A percentile compares a stretch with the other conserved stretches of the same genome.
Evolutionary conservation across 1,140 invertebrate species (phyloP).

Genomic region (Drosophila chauvacae): DNA sequence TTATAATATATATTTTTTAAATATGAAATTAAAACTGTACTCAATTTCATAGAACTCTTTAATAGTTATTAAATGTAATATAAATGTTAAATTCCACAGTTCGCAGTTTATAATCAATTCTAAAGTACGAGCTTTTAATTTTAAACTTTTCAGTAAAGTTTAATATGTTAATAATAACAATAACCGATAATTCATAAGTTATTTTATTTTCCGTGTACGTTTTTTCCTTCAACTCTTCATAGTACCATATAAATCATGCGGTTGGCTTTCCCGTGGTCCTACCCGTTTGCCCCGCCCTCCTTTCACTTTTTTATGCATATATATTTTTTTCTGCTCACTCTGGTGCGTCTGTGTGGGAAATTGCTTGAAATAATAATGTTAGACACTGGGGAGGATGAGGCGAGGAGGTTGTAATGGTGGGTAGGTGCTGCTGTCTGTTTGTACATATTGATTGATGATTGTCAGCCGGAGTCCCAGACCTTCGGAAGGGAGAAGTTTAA

Average conservation of each 20-base stretch:
- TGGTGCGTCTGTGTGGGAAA: constrained; percentile 67
- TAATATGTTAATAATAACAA: neutral
- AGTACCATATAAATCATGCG: constrained; percentile 73
- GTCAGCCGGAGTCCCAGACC: constrained; percentile 56
- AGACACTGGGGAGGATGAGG: constrained; percentile 35
- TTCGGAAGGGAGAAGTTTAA: constrained; percentile 68
- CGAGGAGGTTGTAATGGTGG: neutral
- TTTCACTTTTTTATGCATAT: constrained; percentile 7
- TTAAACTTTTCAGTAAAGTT: neutral
- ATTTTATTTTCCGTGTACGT: constrained; percentile 9
- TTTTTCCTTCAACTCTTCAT: constrained; percentile 15
- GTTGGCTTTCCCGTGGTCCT: constrained; percentile 64
- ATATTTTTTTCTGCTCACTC: constrained; percentile 34
- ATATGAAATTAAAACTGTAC: neutral
- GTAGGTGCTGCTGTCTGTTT: constrained; percentile 40
- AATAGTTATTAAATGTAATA: too few species aligned
- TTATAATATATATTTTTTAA: neutral
- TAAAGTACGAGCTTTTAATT: neutral
- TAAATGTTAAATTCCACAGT: neutral
- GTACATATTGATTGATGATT: constrained; percentile 79
- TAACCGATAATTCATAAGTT: neutral
- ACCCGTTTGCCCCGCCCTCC: neutral
- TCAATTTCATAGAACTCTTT: too few species aligned
- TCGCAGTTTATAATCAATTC: neutral
- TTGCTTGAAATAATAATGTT: constrained; percentile 82